Evolutionary conservation across 2,888 invertebrate species (phyloP).

Genomic region (Spatulosminthurus flaviceps): DNA sequence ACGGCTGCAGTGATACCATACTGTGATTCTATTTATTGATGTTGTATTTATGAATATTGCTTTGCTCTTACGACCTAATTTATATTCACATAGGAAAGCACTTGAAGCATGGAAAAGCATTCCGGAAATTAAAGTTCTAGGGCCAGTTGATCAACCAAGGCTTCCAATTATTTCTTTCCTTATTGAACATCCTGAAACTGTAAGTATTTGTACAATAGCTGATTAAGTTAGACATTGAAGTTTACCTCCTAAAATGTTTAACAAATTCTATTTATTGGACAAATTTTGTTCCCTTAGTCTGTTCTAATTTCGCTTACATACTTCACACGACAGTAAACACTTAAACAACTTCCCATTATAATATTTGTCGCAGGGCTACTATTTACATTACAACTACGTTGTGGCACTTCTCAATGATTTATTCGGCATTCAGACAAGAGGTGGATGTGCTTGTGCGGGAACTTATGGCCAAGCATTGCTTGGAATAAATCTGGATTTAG

Average conservation of each 20-base stretch:
- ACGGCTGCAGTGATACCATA: constrained; percentile 62
- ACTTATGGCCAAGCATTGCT: constrained; percentile 84
- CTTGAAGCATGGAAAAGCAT: constrained; percentile 66
- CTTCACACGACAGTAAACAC: too few species aligned
- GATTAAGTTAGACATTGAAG: too few species aligned
- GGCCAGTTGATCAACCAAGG: constrained; percentile 68
- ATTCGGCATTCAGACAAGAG: constrained; percentile 82
- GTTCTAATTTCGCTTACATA: too few species aligned
- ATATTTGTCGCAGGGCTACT: constrained; percentile 68
- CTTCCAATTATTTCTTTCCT: constrained; percentile 87
- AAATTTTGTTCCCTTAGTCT: too few species aligned
- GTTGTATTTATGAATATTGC: not conserved
- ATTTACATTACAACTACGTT: constrained; percentile 88
- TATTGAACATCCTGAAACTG: constrained; percentile 78
- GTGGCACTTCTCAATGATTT: constrained; percentile 88
- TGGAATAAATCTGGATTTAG: constrained; percentile 81
- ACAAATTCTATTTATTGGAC: too few species aligned
- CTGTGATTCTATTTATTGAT: not conserved
- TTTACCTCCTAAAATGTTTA: too few species aligned
- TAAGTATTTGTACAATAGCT: constrained; percentile 67
- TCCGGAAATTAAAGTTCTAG: constrained; percentile 81
- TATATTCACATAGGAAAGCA: constrained; percentile 52
- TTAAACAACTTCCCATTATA: too few species aligned
- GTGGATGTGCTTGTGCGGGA: constrained; percentile 70
- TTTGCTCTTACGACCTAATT: not conserved